Percentiles rank a stretch among this genome's conserved stretches.
Evolutionary conservation across 2,888 invertebrate species (phyloP).

Genomic region (Diadegma fenestrale): DNA sequence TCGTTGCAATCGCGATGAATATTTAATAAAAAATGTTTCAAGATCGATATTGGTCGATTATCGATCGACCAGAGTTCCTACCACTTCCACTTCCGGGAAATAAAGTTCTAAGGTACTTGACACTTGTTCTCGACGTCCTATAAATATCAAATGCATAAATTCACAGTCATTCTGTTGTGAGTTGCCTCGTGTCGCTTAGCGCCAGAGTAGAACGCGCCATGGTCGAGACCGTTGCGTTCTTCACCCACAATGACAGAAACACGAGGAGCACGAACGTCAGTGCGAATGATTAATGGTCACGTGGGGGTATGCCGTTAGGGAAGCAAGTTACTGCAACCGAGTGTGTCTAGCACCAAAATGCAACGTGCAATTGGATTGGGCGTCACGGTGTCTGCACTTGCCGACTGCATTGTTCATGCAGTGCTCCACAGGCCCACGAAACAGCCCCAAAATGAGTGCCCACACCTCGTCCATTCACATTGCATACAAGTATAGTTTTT

Average conservation of each 20-base stretch:
- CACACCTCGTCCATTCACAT: neutral
- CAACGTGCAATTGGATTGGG: conserved; percentile 70
- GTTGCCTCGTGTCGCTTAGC: neutral
- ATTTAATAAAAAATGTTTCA: neutral
- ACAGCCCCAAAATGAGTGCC: conserved; percentile 63
- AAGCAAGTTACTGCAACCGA: conserved; percentile 33
- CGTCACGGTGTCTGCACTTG: conserved; percentile 76
- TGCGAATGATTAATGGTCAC: conserved; percentile 69
- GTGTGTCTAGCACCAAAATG: conserved; percentile 47
- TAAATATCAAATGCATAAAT: conserved; percentile 6
- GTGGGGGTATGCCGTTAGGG: conserved; percentile 40
- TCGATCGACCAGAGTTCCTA: neutral
- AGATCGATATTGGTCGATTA: neutral
- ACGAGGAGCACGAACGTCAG: conserved; percentile 53
- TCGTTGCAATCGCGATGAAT: neutral
- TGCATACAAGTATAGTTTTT: conserved; percentile 8
- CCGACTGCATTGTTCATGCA: conserved; percentile 74
- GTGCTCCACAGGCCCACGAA: conserved; percentile 66
- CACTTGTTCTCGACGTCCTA: conserved; percentile 1
- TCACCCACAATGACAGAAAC: conserved; percentile 43
- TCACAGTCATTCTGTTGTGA: neutral
- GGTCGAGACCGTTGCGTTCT: conserved; percentile 14
- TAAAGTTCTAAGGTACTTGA: neutral
- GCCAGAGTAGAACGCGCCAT: neutral
- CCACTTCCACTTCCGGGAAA: neutral